A percentile compares a stretch with the other conserved stretches of the same genome.
Evolutionary conservation across 2,888 invertebrate species (phyloP).

Genomic region (Platerodrilus igneus): DNA sequence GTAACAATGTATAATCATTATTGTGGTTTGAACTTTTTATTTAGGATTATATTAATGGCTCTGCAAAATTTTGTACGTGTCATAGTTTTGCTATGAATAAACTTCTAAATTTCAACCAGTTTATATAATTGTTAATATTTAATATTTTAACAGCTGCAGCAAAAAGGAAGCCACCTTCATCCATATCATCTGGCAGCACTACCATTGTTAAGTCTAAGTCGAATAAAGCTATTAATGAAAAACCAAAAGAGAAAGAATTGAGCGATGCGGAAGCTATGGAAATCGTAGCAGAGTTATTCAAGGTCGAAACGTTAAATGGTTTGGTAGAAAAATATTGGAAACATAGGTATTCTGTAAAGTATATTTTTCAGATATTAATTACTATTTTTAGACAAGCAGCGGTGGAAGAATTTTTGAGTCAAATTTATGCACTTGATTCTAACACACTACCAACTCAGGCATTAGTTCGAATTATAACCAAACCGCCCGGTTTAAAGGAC

Average conservation of each 20-base stretch:
- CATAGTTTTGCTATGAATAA: background rate
- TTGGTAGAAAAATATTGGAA: conserved; percentile 83
- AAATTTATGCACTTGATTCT: conserved; percentile 58
- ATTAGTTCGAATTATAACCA: conserved; percentile 65
- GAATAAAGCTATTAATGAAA: conserved; percentile 23
- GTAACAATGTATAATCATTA: too few relatives aligned
- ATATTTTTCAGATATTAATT: background rate
- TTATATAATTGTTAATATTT: too few relatives aligned
- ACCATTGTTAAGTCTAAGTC: conserved; percentile 34
- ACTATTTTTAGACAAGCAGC: conserved; percentile 59
- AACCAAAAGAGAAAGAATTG: conserved; percentile 60
- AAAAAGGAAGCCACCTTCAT: conserved; percentile 21
- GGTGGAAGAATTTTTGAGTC: conserved; percentile 65
- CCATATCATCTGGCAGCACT: conserved; percentile 44
- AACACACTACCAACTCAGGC: conserved; percentile 69
- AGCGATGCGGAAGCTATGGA: conserved; percentile 74
- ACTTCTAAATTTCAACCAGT: conserved; percentile 5
- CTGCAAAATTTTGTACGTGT: too few relatives aligned
- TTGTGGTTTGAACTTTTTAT: too few relatives aligned
- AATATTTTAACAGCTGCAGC: conserved; percentile 13
- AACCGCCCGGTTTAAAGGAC: conserved; percentile 84
- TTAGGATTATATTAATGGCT: too few relatives aligned
- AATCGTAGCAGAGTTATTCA: conserved; percentile 62
- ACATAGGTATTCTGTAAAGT: conserved; percentile 47
- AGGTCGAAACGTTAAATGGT: conserved; percentile 59